Evolutionary conservation across 2,888 invertebrate genomes (phyloP), one percentile per base, ranked within the genome.

Genomic region (Fragum whitleyi): DNA sequence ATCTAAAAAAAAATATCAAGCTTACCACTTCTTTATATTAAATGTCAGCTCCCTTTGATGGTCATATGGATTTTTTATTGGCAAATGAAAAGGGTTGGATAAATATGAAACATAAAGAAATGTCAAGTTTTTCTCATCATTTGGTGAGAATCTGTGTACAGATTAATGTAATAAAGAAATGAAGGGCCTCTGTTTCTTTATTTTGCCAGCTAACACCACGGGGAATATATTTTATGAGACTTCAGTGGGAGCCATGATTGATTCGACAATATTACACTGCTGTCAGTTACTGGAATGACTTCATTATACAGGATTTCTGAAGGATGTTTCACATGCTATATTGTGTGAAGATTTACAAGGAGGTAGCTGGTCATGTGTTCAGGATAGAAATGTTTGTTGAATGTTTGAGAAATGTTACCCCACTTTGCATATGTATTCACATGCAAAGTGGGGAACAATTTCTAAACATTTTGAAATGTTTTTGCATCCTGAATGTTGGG

Each of bases 211-310:
- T 21, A 36, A 21, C 65, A 32, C 65, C 65, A 23, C 36, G 42
- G 65, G 65, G 65, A 65, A 21, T 16, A 21, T 65, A 28, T 62
- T 65, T 65, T 65, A 65, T 65, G 65, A 65, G 42, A 42, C 32
- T 42, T 32, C 36, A 21, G 65, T 65, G 65, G 36, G 42, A 42
- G 23, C 36, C 36, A 65, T 65, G 65, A 65, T 65, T 65, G 65
- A 65, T 65, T 65, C 26, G 65, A 65, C n/a, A 65, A 65, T 65
- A 65, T 65, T 65, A 65, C 36, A 65, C 23, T 65, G 23, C 21
- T 65, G 65, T 65, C 65, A 65, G 65, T 42, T 42, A 65, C 65
- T 65, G 47, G 21, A 65, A 65, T 23, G 42, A 42, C 65, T 42
- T 65, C 42, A 42, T 65, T 65, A 57, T 36, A 36, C 32, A 36